Base-by-base conservation (phyloP, 2,888 invertebrate genomes). In the Protodeltote pygarga region DNA sequence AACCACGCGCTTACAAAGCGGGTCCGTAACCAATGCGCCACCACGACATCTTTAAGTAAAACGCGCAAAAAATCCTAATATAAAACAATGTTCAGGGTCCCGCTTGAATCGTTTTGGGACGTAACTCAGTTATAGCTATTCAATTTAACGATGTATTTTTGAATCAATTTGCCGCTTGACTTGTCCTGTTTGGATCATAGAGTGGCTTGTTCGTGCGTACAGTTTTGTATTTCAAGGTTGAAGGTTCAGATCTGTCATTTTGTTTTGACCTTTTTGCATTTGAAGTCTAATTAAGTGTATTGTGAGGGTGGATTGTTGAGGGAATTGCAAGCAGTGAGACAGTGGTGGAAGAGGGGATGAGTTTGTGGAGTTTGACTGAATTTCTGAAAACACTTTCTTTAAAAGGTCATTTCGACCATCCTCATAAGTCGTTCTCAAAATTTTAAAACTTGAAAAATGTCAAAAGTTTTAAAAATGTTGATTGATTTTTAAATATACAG, bases 121-220 rank as follows among this genome's bases (percentile, higher is more conserved):
- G 60, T 71, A 70, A 73, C 71, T 72, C 71, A 72, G 73, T 72
- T 68, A 67, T 53, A 55, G 66, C 69, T 67, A 73, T 81, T 80
- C 79, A 77, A 79, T 81, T 79, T 78, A 75, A 73, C 71, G 73
- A 79, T 73, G 76, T 78, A 81, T 81, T 81, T 83, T 81, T 83
- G 78, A 81, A 81, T 80, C 81, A 81, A 83, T 83, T 83, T 82
- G 65, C 46, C 77, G 79, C 70, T 67, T 65, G 72, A 74, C 62
- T 76, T 65, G 59, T 33, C 70, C 38, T 63, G 60, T 75, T 71
- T 70, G 77, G 75, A 70, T 73, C 77, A 71, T 70, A 64, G 71
- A 73, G 65, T 53, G 58, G 59, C 59, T 59, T 66, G 60, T 53
- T 76, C 81, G 78, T 77, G 81, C 80, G 77, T 77, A 70, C 70